Evolutionary conservation across 2,113 vertebrate species (phyloP), one percentile per base, ranked within the genome.

Genomic region (Etia nguti): DNA sequence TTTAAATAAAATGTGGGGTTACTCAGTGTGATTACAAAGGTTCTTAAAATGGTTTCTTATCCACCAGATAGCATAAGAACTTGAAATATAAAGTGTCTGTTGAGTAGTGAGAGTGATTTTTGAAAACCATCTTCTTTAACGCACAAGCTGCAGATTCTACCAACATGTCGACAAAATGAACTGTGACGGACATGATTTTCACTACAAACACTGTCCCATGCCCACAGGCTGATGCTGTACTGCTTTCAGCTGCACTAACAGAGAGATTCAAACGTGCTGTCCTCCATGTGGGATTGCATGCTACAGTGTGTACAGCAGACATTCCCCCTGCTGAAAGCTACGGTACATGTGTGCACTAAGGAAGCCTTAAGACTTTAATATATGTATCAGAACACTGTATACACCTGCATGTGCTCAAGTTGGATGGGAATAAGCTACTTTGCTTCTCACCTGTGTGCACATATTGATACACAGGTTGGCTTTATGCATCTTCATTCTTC

Each of bases 351-450:
- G 18, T n/a, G 10, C 56, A 60, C 43, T 24, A 7, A 29, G 36
- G 79, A 59, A 73, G 79, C 75, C 79, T 83, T 79, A 46, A 70
- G 65, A 56, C 81, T 81, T 54, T 29, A 46, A 50, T 81, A 24
- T 79, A 46, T 81, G 31, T 31, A 73, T 60, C 24, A 34, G 56
- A 81, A 70, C 46, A 79, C 43, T 2, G 36, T 36, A 34, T 68
- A 22, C 68, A 48, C 26, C 13, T 59, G 50, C 79, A 84, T 2
- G 10, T 87, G 82, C 46, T 65, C 54, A 82, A 15, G 34, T 16
- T 80, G 68, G 57, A 50, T 4, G 41, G 79, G 70, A n/a, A 4
- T 83, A 86, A 81, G 90, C 80, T 79, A 57, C 84, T 92, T 86
- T 90, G 20, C 80, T 70, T 86, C 77, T 88, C 57, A 73, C 77